Evolutionary conservation across 2,113 vertebrate genomes (phyloP), one percentile per base, ranked within the genome.

Genomic region (Erpornis zantholeuca): DNA sequence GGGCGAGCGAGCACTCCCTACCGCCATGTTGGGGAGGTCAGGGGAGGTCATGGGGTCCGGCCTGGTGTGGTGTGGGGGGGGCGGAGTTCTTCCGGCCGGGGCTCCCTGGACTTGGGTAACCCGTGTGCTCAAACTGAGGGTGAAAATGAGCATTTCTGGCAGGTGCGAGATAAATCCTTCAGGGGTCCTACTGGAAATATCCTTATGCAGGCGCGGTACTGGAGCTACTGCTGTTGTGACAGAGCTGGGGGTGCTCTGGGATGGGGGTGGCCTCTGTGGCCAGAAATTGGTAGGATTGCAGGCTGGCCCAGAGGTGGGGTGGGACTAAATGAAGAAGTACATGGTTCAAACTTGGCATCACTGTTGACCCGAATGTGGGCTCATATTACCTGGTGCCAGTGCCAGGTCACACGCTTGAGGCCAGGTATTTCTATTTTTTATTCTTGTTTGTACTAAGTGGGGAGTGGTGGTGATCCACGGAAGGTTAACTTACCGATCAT

Each of bases 1-100:
- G 36, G 12, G 3, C 3, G 0, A 12, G 40, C 11, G 40, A 12
- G 40, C 11, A 12, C 24, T 3, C 3, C 24, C 7, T 2, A 7
- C 15, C 88, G 92, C 96, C 96, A 97, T 96, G 20, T 90, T 94
- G 87, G 10, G 20, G 25, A 52, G 76, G 54, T 18, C 57, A 8
- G 54, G 29, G 49, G 9, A 45, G 64, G 54, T 27, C 12, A 6
- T 0, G 19, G 11, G 6, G 15, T 40, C 12, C 24, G 7, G 47
- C 16, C 50, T 2, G 10, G 2, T 3, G 24, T 1, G 25, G 16
- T 15, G 21, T 2, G 25, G 12, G 1, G 60, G 15, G 7, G 36
- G 3, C 11, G 18, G 11, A 19, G 33, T 5, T 15, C 15, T 35
- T 18, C 40, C 6, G 12, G 11, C 29, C 8, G 36, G 9, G 11